These are phyloP conservation scores for Dexiosoma caninum DNA, from an alignment of 2,888 invertebrate genomes.

Conservation along the genomic window DNA sequence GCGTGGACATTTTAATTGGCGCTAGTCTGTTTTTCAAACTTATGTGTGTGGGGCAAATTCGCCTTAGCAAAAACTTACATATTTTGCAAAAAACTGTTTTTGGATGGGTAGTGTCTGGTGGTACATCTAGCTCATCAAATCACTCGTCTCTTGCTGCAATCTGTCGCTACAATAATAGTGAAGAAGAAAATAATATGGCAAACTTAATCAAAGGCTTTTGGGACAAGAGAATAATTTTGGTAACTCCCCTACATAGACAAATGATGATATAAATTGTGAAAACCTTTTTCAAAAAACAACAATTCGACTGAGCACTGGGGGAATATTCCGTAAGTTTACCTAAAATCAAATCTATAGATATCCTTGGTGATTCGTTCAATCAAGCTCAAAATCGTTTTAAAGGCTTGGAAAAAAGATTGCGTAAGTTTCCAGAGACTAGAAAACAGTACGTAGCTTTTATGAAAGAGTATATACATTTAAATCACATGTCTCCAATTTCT, in stretches of 20 bases:
- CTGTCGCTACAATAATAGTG: not conserved
- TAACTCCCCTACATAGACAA: not conserved
- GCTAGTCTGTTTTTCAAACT: constrained; percentile 61
- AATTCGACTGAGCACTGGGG: not conserved
- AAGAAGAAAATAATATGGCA: not conserved
- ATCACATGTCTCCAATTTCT: no score
- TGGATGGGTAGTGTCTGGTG: constrained; percentile 61
- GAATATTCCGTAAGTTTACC: not conserved
- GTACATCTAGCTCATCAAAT: constrained; percentile 5
- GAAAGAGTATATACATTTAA: not conserved
- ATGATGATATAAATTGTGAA: not conserved
- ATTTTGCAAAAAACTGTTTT: constrained; percentile 59
- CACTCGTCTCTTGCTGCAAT: not conserved
- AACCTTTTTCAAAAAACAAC: constrained; percentile 4
- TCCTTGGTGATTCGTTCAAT: not conserved
- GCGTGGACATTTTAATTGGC: constrained; percentile 58
- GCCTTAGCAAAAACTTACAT: constrained; percentile 42
- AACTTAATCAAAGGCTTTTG: not conserved
- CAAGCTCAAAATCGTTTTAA: no score
- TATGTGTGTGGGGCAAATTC: constrained; percentile 62
- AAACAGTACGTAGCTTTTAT: not conserved
- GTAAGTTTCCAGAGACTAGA: not conserved
- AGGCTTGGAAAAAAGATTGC: not conserved
- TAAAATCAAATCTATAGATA: not conserved
- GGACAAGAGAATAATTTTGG: not conserved